Base-by-base conservation (phyloP, 2,888 invertebrate species). In the Tineola bisselliella region DNA sequence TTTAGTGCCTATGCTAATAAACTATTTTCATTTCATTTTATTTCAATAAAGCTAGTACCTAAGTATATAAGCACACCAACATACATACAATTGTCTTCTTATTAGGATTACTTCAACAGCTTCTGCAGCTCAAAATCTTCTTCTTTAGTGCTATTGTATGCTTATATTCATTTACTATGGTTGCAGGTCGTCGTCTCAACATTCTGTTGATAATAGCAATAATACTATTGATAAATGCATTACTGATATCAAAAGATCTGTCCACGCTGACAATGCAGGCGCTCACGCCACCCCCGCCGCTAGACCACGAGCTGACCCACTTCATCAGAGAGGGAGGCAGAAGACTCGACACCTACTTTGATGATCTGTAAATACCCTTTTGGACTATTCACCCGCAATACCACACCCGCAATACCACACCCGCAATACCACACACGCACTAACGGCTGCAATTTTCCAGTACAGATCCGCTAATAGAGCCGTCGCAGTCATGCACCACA, bases 401-500 rank as follows among this genome's bases (percentile, higher is more conserved):
- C 6, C 25, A 6, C 25, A 2, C 6, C 25, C 25, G 25, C 25
- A 25, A 6, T 4, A 25, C 6, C 25, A 6, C 25, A 2, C 6
- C 25, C 25, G 25, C 25, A 4, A 25, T 25, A 25, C 25, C 25
- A 25, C n/a, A n/a, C n/a, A n/a, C n/a, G n/a, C n/a, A n/a, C n/a
- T n/a, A n/a, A n/a, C n/a, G n/a, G n/a, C n/a, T n/a, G n/a, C n/a
- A n/a, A n/a, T n/a, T 59, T 59, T 44, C 44, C 71, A 84, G 83
- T 81, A 8, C 69, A 77, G 44, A 44, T 1, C 61, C 79, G 8
- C 68, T 84, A 1, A 73, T 86, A 59, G 77, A 84, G 64, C 84
- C 86, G 0, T 76, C 79, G 0, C 61, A 69, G 0, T 67, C 68
- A 1, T 83, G 83, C 62, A 63, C 66, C 3, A 25, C 64, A 63